These are phyloP conservation scores for Brachycybe producta DNA, from an alignment of 2,888 invertebrate species.

Conservation along the genomic window DNA sequence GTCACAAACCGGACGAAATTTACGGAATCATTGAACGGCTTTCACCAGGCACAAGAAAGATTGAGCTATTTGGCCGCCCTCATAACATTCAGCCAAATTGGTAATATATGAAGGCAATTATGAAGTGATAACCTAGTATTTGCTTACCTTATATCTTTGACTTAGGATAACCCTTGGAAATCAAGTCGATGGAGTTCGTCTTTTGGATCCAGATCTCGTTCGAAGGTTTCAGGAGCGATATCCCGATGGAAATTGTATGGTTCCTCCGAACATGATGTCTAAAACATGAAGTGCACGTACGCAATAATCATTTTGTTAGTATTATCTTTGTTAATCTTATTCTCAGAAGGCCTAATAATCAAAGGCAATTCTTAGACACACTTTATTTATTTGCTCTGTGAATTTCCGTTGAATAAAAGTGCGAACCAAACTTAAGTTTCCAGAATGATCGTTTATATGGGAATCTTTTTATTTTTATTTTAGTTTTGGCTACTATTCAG, in stretches of 20 bases:
- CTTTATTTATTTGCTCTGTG: too few relatives aligned
- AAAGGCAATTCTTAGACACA: too few relatives aligned
- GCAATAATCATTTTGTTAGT: not conserved
- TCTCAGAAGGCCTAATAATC: too few relatives aligned
- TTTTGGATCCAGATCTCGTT: slow-evolving; percentile 83
- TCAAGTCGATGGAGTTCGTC: slow-evolving; percentile 85
- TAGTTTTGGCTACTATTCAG: too few relatives aligned
- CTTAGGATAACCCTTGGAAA: slow-evolving; percentile 69
- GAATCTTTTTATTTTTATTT: too few relatives aligned
- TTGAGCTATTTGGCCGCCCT: slow-evolving; percentile 90
- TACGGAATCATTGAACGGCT: slow-evolving; percentile 94
- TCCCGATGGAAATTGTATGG: slow-evolving; percentile 57
- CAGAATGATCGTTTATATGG: too few relatives aligned
- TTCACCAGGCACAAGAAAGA: slow-evolving; percentile 91
- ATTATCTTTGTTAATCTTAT: too few relatives aligned
- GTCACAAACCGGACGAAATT: slow-evolving; percentile 96
- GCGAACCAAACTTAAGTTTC: too few relatives aligned
- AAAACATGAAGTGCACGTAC: slow-evolving; percentile 18
- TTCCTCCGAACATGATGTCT: slow-evolving; percentile 11
- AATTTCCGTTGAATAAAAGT: too few relatives aligned
- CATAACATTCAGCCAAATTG: slow-evolving; percentile 98
- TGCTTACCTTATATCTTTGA: not conserved
- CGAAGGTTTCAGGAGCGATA: slow-evolving; percentile 79
- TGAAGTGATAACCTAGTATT: not conserved
- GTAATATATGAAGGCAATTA: slow-evolving; percentile 36